Evolutionary conservation across 1,140 invertebrate species (phyloP).

Genomic region (Cyclargus thomasi): DNA sequence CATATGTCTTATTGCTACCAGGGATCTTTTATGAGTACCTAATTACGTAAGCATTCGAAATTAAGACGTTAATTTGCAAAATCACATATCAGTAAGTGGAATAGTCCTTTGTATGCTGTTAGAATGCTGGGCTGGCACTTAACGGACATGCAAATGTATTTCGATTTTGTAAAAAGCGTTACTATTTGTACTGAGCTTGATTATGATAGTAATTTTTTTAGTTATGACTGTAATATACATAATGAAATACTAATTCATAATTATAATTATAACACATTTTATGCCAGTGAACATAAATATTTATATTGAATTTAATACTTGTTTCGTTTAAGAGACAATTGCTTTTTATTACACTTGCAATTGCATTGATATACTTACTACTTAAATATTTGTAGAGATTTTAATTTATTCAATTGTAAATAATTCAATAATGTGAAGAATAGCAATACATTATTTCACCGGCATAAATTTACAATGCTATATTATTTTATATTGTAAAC

Average conservation of each 20-base stretch:
- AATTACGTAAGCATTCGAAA: background rate
- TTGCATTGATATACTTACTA: conserved; percentile 11
- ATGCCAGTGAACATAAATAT: conserved; percentile 12
- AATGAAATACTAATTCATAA: conserved; percentile 14
- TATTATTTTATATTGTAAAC: conserved; percentile 24
- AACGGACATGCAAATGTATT: background rate
- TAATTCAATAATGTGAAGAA: background rate
- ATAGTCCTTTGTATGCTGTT: background rate
- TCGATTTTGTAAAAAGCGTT: conserved; percentile 8
- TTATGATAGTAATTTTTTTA: background rate
- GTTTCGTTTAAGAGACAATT: conserved; percentile 10
- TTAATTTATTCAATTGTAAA: conserved; percentile 10
- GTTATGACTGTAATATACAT: conserved; percentile 14
- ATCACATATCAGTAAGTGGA: conserved; percentile 14
- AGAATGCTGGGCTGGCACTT: background rate
- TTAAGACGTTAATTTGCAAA: conserved; percentile 7
- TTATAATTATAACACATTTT: conserved; percentile 13
- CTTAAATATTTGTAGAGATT: conserved; percentile 20
- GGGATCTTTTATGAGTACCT: conserved; percentile 1
- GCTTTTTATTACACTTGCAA: background rate
- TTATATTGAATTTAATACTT: conserved; percentile 12
- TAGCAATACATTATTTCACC: conserved; percentile 1
- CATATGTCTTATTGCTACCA: conserved; percentile 25
- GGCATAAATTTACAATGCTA: conserved; percentile 20
- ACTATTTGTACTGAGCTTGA: conserved; percentile 8